Evolutionary conservation across 2,888 invertebrate genomes (phyloP).

Genomic region (Bibio marci): DNA sequence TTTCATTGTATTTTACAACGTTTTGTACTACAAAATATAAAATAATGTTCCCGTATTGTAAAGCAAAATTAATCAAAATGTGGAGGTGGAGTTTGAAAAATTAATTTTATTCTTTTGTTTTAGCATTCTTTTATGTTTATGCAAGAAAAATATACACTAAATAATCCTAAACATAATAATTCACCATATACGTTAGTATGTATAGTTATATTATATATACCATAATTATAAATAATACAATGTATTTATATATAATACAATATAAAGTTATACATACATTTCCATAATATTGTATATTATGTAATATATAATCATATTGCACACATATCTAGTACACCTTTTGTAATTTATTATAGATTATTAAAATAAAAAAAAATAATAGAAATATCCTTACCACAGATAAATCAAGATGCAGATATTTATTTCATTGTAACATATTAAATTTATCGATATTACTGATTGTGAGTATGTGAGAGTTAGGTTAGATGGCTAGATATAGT

Average conservation of each 20-base stretch:
- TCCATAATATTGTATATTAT: not conserved
- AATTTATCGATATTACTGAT: too few relatives aligned
- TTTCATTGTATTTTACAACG: constrained; percentile 1
- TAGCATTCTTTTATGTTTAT: not conserved
- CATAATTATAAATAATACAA: not conserved
- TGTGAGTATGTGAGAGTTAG: too few relatives aligned
- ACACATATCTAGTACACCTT: too few relatives aligned
- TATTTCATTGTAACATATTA: too few relatives aligned
- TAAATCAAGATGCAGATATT: too few relatives aligned
- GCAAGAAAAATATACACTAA: not conserved
- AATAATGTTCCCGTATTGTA: not conserved
- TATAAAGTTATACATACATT: not conserved
- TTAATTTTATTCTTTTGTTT: not conserved
- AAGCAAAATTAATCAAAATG: constrained; percentile 4
- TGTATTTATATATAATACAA: not conserved
- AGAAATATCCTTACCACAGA: too few relatives aligned
- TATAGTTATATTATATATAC: not conserved
- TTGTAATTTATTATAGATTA: too few relatives aligned
- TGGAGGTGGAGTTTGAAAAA: constrained; percentile 3
- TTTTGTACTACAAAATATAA: not conserved
- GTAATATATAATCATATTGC: too few relatives aligned
- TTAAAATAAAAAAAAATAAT: too few relatives aligned
- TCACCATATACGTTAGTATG: not conserved
- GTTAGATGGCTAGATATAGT: too few relatives aligned
- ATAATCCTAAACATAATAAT: not conserved